phyloP scores from a whole-genome alignment of 2,888 invertebrate species.

The Oxystoma pomonae region DNA sequence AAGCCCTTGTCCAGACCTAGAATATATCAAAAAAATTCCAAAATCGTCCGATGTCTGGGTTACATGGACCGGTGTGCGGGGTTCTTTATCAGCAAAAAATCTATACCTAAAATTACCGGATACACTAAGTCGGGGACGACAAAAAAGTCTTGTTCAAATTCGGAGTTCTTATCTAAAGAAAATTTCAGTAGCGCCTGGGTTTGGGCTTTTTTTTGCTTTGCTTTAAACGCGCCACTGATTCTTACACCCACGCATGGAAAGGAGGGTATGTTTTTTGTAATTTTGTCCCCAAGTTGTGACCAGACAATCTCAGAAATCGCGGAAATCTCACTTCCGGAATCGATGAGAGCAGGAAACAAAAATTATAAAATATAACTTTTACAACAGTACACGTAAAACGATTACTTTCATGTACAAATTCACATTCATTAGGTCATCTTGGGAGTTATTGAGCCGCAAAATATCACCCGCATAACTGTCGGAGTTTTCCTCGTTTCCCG shows the following conservation, averaged over 20 bases:
- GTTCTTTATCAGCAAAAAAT: too few relatives aligned
- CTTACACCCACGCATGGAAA: conserved; percentile 7
- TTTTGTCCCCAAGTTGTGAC: background rate
- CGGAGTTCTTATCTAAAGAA: background rate
- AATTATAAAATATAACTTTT: too few relatives aligned
- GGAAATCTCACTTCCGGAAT: background rate
- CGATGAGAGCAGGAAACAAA: background rate
- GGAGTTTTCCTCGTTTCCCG: too few relatives aligned
- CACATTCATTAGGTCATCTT: too few relatives aligned
- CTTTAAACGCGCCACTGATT: conserved; percentile 10
- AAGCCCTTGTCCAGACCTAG: too few relatives aligned
- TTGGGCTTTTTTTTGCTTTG: background rate
- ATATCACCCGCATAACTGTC: too few relatives aligned
- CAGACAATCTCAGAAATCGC: background rate
- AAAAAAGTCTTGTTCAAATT: background rate
- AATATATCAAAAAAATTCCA: too few relatives aligned
- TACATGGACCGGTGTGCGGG: too few relatives aligned
- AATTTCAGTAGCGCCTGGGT: background rate
- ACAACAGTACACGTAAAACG: too few relatives aligned
- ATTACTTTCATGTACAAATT: too few relatives aligned
- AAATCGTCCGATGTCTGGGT: too few relatives aligned
- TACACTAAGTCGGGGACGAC: background rate
- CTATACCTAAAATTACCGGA: background rate
- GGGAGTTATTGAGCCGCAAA: too few relatives aligned
- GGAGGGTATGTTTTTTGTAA: conserved; percentile 1